phyloP scores from a whole-genome alignment of 2,888 invertebrate species.

The Minunthozetes semirufus region DNA sequence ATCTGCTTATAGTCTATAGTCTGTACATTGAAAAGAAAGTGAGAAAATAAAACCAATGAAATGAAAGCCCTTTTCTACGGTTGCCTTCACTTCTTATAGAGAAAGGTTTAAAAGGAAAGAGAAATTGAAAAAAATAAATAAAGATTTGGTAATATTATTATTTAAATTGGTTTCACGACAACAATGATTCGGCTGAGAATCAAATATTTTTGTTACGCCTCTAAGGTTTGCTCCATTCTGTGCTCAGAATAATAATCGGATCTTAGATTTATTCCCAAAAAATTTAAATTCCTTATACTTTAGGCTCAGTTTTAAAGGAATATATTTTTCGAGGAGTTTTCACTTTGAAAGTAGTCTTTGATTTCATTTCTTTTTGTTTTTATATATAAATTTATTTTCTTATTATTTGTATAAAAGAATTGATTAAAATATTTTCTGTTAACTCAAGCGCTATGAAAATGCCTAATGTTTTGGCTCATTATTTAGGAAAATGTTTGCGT shows the following conservation, averaged over 20 bases:
- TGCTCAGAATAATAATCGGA: conserved; percentile 4
- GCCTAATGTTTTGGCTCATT: neutral
- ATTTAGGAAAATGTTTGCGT: neutral
- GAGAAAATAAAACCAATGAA: neutral
- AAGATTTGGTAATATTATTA: neutral
- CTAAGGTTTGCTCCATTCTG: neutral
- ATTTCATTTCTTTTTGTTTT: neutral
- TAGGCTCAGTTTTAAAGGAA: neutral
- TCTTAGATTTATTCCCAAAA: neutral
- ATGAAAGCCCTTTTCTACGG: neutral
- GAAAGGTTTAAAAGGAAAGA: neutral
- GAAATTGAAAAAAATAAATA: neutral
- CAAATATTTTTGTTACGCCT: conserved; percentile 23
- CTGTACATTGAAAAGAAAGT: neutral
- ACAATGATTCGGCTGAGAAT: conserved; percentile 1
- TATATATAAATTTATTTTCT: neutral
- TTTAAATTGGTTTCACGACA: conserved; percentile 24
- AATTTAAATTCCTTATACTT: too few relatives aligned
- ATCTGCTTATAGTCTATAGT: neutral
- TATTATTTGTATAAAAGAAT: neutral
- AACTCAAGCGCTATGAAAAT: neutral
- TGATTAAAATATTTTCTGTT: conserved; percentile 12
- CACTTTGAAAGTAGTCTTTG: neutral
- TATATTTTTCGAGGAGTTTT: neutral
- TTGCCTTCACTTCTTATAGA: neutral